Conservation (phyloP, 1,140 invertebrate species). For the Brachionus plicatilis region DNA sequence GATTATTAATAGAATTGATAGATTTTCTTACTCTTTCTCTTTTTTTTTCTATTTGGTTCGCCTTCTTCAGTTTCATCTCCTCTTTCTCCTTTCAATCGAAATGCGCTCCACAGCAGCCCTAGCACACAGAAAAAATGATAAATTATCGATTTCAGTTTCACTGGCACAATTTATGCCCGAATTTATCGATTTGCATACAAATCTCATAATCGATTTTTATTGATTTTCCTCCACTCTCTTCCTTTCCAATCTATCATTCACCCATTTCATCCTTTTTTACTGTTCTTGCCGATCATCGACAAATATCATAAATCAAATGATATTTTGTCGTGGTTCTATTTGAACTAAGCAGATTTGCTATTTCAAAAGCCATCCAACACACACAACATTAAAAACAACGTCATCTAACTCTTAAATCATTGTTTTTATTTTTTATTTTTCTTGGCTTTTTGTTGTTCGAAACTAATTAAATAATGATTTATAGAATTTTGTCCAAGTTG, state of each 20-base stretch:
- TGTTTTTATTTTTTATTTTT: background rate
- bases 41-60: background rate
- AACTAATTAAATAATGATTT: constrained; percentile 32
- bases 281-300: background rate
- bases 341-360: background rate
- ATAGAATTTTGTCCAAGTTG: background rate
- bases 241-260: background rate
- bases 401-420: constrained; percentile 28
- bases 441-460: background rate
- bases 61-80: background rate
- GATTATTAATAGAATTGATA: constrained; percentile 31
- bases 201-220: constrained; percentile 8
- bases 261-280: background rate
- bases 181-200: background rate
- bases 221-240: background rate
- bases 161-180: background rate
- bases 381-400: background rate
- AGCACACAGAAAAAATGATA: background rate
- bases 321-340: constrained; percentile 16
- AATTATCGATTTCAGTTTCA: constrained; percentile 24
- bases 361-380: background rate
- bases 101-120: background rate
- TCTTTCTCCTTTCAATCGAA: background rate
- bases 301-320: constrained; percentile 27
- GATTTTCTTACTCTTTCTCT: background rate